Conservation (phyloP, 2,797 vertebrate species). For the Pygocentrus nattereri region DNA sequence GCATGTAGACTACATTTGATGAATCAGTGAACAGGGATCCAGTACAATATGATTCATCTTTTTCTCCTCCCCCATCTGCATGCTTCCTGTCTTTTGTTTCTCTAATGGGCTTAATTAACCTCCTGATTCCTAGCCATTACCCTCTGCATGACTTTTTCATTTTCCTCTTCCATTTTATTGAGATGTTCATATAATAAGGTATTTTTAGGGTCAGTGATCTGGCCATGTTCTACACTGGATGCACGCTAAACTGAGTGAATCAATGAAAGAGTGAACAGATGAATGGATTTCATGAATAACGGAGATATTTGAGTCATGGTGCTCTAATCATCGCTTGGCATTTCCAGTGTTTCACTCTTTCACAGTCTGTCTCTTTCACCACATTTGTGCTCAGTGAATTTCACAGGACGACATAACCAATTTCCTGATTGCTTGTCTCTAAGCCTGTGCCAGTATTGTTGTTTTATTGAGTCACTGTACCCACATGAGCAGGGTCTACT, state of each 20-base stretch:
- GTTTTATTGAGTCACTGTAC: conserved; percentile 5
- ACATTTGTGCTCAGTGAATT: conserved; percentile 40
- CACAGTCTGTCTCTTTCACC: conserved; percentile 20
- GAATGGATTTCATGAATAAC: not conserved
- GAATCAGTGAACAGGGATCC: conserved; percentile 54
- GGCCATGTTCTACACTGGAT: not conserved
- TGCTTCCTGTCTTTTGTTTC: conserved; percentile 47
- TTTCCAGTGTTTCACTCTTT: conserved; percentile 19
- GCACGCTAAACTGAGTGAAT: not conserved
- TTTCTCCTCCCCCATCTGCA: conserved; percentile 37
- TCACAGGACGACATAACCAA: conserved; percentile 29
- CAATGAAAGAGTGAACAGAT: not conserved
- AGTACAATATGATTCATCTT: conserved; percentile 46
- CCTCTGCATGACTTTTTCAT: conserved; percentile 14
- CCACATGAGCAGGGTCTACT: not conserved
- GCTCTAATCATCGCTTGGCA: not conserved
- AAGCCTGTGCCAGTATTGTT: conserved; percentile 25
- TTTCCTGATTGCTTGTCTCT: conserved; percentile 54
- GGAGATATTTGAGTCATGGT: not conserved
- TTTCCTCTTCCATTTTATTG: conserved; percentile 6
- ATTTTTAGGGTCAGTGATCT: conserved; percentile 10
- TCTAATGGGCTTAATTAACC: conserved; percentile 51
- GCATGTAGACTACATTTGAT: conserved; percentile 38
- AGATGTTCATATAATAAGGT: not conserved
- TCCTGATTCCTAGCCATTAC: conserved; percentile 48